phyloP scores from a whole-genome alignment of 2,888 invertebrate genomes.

The Gibbula magus region DNA sequence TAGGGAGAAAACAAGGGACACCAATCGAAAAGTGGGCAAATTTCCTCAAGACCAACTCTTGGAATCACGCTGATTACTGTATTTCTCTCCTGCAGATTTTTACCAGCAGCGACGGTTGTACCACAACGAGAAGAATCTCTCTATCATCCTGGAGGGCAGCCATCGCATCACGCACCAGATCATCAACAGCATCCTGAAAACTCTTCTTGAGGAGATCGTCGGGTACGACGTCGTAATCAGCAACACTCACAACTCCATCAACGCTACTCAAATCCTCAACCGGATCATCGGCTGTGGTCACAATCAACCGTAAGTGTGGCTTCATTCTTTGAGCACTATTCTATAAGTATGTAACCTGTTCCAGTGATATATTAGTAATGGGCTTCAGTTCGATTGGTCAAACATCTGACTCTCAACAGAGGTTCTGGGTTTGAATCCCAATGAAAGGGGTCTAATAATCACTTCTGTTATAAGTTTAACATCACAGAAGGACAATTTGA shows the following conservation, averaged over 20 bases:
- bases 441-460: too few relatives aligned
- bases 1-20: too few relatives aligned
- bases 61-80: too few relatives aligned
- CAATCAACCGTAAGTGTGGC: conserved; percentile 32
- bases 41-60: too few relatives aligned
- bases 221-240: conserved; percentile 73
- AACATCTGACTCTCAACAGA: too few relatives aligned
- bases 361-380: too few relatives aligned
- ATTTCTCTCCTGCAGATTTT: neutral
- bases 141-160: conserved; percentile 69
- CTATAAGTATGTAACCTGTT: neutral
- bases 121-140: conserved; percentile 59
- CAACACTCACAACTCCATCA: conserved; percentile 59
- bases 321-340: neutral
- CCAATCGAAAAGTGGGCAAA: too few relatives aligned
- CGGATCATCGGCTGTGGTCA: conserved; percentile 69
- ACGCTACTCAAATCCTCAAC: conserved; percentile 67
- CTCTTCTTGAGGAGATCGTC: conserved; percentile 73
- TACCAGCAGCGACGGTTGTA: conserved; percentile 61
- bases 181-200: conserved; percentile 73
- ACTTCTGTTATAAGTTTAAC: too few relatives aligned
- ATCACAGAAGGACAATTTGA: too few relatives aligned
- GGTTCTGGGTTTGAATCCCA: too few relatives aligned
- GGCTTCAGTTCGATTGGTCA: too few relatives aligned
- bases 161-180: conserved; percentile 73